Evolutionary conservation across 30 jellyfish, hydroid and myxozoan genomes (phyloP).

Genomic region (Turritopsis rubra): DNA sequence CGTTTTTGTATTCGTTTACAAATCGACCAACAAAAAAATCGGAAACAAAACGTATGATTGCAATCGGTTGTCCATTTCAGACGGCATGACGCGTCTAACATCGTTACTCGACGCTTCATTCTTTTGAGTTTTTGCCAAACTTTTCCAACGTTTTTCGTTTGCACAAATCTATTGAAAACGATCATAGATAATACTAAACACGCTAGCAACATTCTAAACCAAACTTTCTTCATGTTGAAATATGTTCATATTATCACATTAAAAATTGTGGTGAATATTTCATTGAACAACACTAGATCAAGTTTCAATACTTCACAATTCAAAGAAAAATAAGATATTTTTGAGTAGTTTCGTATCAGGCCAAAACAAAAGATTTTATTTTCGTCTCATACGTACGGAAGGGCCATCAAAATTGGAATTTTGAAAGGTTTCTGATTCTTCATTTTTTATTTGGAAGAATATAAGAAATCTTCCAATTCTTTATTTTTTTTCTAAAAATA

Average conservation of each 20-base stretch:
- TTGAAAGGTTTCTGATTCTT: too few relatives aligned
- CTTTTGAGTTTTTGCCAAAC: neutral
- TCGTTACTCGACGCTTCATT: neutral
- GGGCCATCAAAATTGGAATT: too few relatives aligned
- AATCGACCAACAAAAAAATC: neutral
- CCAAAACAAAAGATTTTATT: too few relatives aligned
- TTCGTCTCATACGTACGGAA: too few relatives aligned
- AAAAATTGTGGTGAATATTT: neutral
- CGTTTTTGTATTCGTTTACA: neutral
- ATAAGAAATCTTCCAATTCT: too few relatives aligned
- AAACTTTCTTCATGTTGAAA: neutral
- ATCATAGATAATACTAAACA: neutral
- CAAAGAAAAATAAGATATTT: too few relatives aligned
- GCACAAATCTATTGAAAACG: neutral
- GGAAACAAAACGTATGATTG: neutral
- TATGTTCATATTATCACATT: neutral
- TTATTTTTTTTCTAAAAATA: too few relatives aligned
- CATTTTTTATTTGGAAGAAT: too few relatives aligned
- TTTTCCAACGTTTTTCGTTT: neutral
- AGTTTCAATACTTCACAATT: too few relatives aligned
- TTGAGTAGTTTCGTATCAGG: too few relatives aligned
- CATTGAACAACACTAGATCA: too few relatives aligned
- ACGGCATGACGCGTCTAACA: neutral
- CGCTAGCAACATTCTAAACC: neutral
- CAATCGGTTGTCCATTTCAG: neutral